Conservation (phyloP, 2,888 invertebrate species). For the Tinea semifulvella region DNA sequence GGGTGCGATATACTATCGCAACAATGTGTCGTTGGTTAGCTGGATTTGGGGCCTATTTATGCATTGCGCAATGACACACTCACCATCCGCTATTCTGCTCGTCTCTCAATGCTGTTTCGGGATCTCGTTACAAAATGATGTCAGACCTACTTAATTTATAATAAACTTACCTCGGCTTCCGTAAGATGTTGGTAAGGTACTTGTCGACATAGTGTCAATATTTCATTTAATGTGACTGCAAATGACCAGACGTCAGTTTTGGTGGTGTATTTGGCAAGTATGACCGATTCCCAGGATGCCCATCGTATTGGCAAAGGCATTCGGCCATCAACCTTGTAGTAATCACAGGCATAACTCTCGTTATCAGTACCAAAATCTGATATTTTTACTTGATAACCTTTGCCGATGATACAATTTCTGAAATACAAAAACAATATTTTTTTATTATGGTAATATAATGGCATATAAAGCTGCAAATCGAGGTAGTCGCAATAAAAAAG, state of each 20-base stretch:
- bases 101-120: too few relatives aligned
- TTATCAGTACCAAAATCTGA: slow-evolving; percentile 88
- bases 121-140: too few relatives aligned
- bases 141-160: too few relatives aligned
- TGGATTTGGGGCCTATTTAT: too few relatives aligned
- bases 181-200: slow-evolving; percentile 80
- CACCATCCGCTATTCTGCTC: too few relatives aligned
- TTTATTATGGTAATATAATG: too few relatives aligned
- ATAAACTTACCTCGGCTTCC: slow-evolving; percentile 77
- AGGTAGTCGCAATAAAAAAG: too few relatives aligned
- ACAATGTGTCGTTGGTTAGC: too few relatives aligned
- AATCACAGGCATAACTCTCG: slow-evolving; percentile 80
- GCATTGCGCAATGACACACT: too few relatives aligned
- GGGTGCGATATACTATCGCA: too few relatives aligned
- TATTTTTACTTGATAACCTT: slow-evolving; percentile 82
- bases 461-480: too few relatives aligned
- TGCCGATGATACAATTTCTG: slow-evolving; percentile 87
- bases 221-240: slow-evolving; percentile 88
- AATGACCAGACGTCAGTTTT: slow-evolving; percentile 94
- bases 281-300: slow-evolving; percentile 90
- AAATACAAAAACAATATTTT: neutral
- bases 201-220: slow-evolving; percentile 79
- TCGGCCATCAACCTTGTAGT: slow-evolving; percentile 80
- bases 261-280: slow-evolving; percentile 84
- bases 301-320: slow-evolving; percentile 85